Evolutionary conservation across 2,797 vertebrate species (phyloP), one percentile per base, ranked within the genome.

Genomic region (Characodon lateralis): DNA sequence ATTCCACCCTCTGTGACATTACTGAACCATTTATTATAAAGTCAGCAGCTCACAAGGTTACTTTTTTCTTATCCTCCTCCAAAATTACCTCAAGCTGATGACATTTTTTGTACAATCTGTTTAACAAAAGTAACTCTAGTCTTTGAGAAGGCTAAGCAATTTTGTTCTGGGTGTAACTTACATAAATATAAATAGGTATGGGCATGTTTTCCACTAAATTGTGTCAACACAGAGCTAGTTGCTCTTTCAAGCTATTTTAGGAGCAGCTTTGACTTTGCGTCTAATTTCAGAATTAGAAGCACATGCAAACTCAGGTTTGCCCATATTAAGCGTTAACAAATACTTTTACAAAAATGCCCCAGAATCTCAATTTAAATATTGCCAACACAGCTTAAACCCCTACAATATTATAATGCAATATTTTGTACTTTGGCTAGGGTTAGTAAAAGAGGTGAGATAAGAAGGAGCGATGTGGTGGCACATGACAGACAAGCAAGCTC

Each of bases 211-310:
- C 61, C 61, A 6, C 61, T 20, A n/a, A 66, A 66, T 41, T 41
- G 63, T 41, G 18, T 66, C 20, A 41, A 20, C 8, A 9, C 63
- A 66, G 35, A 66, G 63, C 35, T 66, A 31, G 63, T 66, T 41
- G 63, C 20, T 41, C 35, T 41, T 66, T 66, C 18, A 66, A 41
- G 63, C 63, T 66, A 66, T 66, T 66, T 66, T 66, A 24, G 63
- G 63, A 66, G 63, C 63, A 41, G 63, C 63, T 66, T 35, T 66
- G 63, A 35, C 63, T 41, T 66, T 41, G 63, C 63, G 63, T 41
- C 63, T 66, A 41, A 6, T 41, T 41, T 66, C 35, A 66, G 63
- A 66, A 66, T 66, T 41, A 41, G 63, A 41, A 41, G 63, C 35
- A 66, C 22, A 18, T 41, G 18, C 35, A 39, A 66, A 66, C 63